Evolutionary conservation across 30 jellyfish, hydroid and myxozoan genomes (phyloP).

Genomic region (Aurelia sp.): DNA sequence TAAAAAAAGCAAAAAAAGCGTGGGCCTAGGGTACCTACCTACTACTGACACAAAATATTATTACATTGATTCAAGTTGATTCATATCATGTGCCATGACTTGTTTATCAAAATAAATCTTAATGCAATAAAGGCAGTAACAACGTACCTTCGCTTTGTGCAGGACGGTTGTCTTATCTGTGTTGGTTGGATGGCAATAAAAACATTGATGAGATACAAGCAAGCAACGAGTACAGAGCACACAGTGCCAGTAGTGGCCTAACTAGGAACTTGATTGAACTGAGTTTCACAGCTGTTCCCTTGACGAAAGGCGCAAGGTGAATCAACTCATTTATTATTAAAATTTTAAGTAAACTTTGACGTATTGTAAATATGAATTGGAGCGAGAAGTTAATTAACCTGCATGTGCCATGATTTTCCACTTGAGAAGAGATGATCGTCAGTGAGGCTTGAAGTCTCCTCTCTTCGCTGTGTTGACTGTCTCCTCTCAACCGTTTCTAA

Average conservation of each 20-base stretch:
- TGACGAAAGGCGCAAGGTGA: slow-evolving; percentile 42
- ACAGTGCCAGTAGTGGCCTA: not conserved
- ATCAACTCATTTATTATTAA: slow-evolving; percentile 68
- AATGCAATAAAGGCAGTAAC: too few species aligned
- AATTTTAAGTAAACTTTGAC: slow-evolving; percentile 50
- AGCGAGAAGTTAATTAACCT: slow-evolving; percentile 85
- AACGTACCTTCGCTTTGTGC: too few species aligned
- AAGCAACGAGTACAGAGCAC: not conserved
- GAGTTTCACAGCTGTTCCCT: slow-evolving; percentile 46
- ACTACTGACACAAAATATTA: too few species aligned
- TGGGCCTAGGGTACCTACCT: too few species aligned
- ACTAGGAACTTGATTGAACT: slow-evolving; percentile 9
- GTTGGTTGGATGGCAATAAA: not conserved
- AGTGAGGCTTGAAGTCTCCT: slow-evolving; percentile 82
- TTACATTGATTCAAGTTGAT: too few species aligned
- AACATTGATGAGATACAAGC: not conserved
- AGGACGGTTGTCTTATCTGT: too few species aligned
- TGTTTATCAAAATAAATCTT: too few species aligned
- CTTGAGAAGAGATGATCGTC: slow-evolving; percentile 51
- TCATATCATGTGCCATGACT: too few species aligned
- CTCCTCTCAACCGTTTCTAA: not conserved
- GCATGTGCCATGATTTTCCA: slow-evolving; percentile 88
- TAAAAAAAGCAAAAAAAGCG: too few species aligned
- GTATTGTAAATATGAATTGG: slow-evolving; percentile 64
- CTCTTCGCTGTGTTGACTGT: slow-evolving; percentile 33